These are phyloP conservation scores for Dicranocentrus wangi DNA, from an alignment of 2,888 invertebrate species.

Conservation along the genomic window DNA sequence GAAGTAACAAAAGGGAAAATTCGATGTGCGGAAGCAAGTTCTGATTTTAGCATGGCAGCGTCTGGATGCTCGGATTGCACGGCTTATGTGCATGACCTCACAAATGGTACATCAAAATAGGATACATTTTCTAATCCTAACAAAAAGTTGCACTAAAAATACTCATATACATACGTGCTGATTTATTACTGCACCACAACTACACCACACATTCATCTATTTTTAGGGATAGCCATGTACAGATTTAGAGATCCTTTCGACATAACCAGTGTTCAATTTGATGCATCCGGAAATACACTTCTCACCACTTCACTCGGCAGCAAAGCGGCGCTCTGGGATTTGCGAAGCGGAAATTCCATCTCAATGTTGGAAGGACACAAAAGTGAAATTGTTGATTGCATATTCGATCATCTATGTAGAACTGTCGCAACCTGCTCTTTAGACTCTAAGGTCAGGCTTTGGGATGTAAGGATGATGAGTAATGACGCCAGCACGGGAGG, in stretches of 20 bases:
- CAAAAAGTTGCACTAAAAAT: no score
- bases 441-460: conserved; percentile 82
- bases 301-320: conserved; percentile 36
- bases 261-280: conserved; percentile 51
- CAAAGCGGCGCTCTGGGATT: conserved; percentile 65
- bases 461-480: conserved; percentile 80
- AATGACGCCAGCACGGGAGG: not conserved
- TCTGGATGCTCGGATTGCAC: conserved; percentile 87
- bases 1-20: conserved; percentile 85
- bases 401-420: conserved; percentile 81
- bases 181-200: no score
- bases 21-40: conserved; percentile 82
- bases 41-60: conserved; percentile 80
- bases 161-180: no score
- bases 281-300: conserved; percentile 39
- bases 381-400: conserved; percentile 82
- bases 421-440: conserved; percentile 83
- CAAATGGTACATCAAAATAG: no score
- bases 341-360: conserved; percentile 73
- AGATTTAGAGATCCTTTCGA: conserved; percentile 75
- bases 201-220: no score
- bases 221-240: conserved; percentile 79
- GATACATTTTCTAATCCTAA: no score
- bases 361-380: conserved; percentile 80
- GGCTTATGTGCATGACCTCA: conserved; percentile 82